Percentiles rank a stretch among this genome's conserved stretches.
These are phyloP conservation scores for Boulengeromyrus knoepffleri DNA, from an alignment of 2,113 vertebrate species.

Conservation along the genomic window DNA sequence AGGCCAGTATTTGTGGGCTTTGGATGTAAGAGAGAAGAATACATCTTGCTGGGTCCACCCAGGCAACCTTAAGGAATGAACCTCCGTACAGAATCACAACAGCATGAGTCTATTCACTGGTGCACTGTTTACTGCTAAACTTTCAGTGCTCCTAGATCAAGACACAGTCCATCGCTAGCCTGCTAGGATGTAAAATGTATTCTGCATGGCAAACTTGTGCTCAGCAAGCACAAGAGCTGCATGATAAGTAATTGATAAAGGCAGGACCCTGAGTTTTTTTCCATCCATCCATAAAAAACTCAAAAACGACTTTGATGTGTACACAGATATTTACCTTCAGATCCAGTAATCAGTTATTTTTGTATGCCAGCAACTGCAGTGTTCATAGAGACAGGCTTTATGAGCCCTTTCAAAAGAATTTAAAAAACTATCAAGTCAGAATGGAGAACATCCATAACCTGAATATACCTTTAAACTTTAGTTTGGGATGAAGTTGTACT, in stretches of 20 bases:
- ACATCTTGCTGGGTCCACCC: neutral
- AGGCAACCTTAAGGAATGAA: neutral
- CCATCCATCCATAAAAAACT: too few species aligned
- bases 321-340: neutral
- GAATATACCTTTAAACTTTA: neutral
- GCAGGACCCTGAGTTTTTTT: neutral
- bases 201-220: neutral
- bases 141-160: neutral
- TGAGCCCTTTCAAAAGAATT: neutral
- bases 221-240: neutral
- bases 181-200: neutral
- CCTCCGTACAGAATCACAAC: neutral
- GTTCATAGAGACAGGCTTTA: neutral
- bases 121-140: neutral
- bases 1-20: neutral
- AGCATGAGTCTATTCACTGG: neutral
- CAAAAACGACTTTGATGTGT: neutral
- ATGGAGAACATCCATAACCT: neutral
- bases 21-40: neutral
- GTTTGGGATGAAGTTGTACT: neutral
- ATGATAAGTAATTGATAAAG: neutral
- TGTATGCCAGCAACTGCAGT: neutral
- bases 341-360: neutral
- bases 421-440: neutral
- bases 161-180: neutral